Evolutionary conservation across 2,888 invertebrate genomes (phyloP).

Genomic region (Congeria kusceri): DNA sequence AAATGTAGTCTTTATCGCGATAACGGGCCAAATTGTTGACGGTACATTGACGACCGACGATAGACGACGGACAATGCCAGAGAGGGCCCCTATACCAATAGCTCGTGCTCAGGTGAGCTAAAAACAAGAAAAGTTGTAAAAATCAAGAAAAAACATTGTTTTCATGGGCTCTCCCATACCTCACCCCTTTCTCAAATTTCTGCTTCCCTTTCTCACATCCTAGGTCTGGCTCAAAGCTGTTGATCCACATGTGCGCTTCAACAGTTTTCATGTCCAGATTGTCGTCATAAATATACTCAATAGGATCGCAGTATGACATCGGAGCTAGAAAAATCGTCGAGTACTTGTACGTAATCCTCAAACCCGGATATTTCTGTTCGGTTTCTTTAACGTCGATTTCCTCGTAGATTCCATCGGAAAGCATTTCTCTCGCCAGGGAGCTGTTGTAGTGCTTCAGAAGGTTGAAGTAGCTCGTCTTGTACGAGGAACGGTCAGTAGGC

Average conservation of each 20-base stretch:
- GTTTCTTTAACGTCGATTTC: slow-evolving; percentile 81
- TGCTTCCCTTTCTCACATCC: slow-evolving; percentile 80
- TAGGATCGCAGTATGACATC: slow-evolving; percentile 85
- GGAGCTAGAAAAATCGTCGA: slow-evolving; percentile 85
- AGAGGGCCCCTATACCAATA: too few relatives aligned
- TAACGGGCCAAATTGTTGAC: too few relatives aligned
- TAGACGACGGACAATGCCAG: too few relatives aligned
- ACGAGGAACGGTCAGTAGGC: slow-evolving; percentile 75
- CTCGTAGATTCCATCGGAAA: slow-evolving; percentile 76
- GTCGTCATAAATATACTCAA: slow-evolving; percentile 85
- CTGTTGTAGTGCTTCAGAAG: slow-evolving; percentile 85
- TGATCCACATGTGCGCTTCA: slow-evolving; percentile 85
- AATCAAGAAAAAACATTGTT: too few relatives aligned
- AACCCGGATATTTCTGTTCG: slow-evolving; percentile 79
- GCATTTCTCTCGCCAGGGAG: slow-evolving; percentile 70
- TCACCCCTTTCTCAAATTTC: slow-evolving; percentile 84
- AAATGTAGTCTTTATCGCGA: too few relatives aligned
- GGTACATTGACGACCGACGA: too few relatives aligned
- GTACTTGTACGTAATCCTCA: slow-evolving; percentile 84
- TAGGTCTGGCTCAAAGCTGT: slow-evolving; percentile 78
- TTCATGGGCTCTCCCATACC: slow-evolving; percentile 67
- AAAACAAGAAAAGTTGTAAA: too few relatives aligned
- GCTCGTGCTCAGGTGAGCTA: too few relatives aligned
- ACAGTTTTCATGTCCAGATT: slow-evolving; percentile 84
- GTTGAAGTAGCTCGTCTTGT: slow-evolving; percentile 84